phyloP scores from a whole-genome alignment of 2,888 invertebrate species.

The Nesidiocoris tenuis region DNA sequence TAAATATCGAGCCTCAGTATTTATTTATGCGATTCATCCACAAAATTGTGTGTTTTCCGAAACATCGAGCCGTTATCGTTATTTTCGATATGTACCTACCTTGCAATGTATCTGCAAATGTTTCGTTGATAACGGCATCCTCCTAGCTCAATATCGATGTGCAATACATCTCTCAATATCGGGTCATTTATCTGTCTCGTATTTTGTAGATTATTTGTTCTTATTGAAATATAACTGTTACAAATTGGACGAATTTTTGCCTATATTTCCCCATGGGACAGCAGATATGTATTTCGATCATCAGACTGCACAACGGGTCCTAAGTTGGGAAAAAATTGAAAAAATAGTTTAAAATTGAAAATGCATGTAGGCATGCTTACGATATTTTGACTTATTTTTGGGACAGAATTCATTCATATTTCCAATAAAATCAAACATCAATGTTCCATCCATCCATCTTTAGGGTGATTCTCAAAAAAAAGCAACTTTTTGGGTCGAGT shows the following conservation, averaged over 20 bases:
- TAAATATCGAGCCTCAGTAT: constrained; percentile 18
- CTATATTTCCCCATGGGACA: no score
- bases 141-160: constrained; percentile 46
- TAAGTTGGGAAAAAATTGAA: no score
- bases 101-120: constrained; percentile 15
- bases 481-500: no score
- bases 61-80: constrained; percentile 19
- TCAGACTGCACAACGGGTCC: no score
- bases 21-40: constrained; percentile 18
- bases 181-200: constrained; percentile 37
- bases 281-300: no score
- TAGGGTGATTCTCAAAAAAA: no score
- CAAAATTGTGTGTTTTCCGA: background rate
- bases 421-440: no score
- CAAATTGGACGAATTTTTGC: constrained; percentile 42
- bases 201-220: constrained; percentile 51
- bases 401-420: no score
- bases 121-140: background rate
- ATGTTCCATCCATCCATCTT: no score
- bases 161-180: constrained; percentile 47
- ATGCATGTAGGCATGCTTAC: no score
- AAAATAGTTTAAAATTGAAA: no score
- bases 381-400: no score
- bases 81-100: constrained; percentile 18
- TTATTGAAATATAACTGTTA: constrained; percentile 51